Conservation (phyloP, 2,888 invertebrate genomes). For the Neocrepidodera transversa region DNA sequence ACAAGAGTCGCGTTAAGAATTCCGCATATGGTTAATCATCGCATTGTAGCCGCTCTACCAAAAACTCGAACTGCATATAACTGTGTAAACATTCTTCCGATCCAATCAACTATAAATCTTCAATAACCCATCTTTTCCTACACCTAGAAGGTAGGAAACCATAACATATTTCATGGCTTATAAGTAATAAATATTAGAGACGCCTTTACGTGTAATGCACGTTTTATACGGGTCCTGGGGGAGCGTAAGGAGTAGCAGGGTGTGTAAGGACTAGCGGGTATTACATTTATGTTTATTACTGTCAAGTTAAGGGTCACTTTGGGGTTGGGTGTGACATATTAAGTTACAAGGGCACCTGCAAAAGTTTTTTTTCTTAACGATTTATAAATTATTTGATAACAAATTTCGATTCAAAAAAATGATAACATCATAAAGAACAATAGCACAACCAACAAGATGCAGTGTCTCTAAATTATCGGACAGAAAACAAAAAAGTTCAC, state of each 20-base stretch:
- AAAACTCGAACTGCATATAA: not conserved
- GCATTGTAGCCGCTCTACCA: no score
- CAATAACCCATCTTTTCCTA: constrained; percentile 21
- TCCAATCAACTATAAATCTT: constrained; percentile 34
- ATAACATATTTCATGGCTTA: constrained; percentile 35
- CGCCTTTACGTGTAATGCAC: constrained; percentile 34
- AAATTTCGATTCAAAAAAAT: no score
- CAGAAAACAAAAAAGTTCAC: no score
- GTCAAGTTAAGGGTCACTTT: constrained; percentile 27
- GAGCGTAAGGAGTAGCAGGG: constrained; percentile 32
- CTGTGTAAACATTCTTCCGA: not conserved
- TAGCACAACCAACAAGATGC: no score
- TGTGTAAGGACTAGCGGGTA: constrained; percentile 35
- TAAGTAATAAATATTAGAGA: constrained; percentile 38
- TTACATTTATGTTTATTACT: constrained; percentile 41
- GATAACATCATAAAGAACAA: no score
- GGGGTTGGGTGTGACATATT: constrained; percentile 22
- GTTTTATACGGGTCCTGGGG: constrained; percentile 35
- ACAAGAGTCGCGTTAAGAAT: no score
- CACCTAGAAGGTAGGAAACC: constrained; percentile 17
- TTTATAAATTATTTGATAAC: no score
- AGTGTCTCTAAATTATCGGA: no score
- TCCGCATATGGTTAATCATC: no score
- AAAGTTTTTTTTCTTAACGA: not conserved
- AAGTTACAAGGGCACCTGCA: not conserved